Base-by-base conservation (phyloP, 2,888 invertebrate genomes). In the Pseudoips prasinana region DNA sequence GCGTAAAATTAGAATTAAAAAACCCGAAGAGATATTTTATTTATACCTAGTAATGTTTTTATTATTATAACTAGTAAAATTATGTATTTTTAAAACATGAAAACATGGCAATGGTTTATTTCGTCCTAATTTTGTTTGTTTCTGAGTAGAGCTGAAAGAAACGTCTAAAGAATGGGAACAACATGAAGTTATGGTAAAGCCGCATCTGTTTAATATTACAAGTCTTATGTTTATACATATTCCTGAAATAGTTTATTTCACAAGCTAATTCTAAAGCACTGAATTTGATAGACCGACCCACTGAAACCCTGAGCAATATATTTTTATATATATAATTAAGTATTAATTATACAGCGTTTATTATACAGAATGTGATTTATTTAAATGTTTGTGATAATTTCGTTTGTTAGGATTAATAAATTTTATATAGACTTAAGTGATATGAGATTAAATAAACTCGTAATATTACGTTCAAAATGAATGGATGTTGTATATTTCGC, bases 271-370 rank as follows among this genome's bases (percentile, higher is more conserved):
- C 68, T 70, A 65, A 66, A 50, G 83, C 73, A 83, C 85, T 84
- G 85, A 83, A n/a, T 81, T 83, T 76, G 67, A 78, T 77, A 75
- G 68, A 83, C 82, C 81, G 78, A 83, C 81, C 82, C 83, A 82
- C 72, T 76, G 84, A 62, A 84, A 87, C 65, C 80, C 75, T 84
- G 83, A 87, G 87, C 85, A 86, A 86, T 87, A 87, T 86, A 85
- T 87, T 87, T 86, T 86, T 84, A 84, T 84, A 85, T 84, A 85
- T 76, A 77, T 79, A 75, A 81, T 76, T 85, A 83, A 80, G 80
- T 78, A 81, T 81, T 67, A 67, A 66, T 64, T 73, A 81, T 82
- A 83, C 82, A 81, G 76, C 58, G 64, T 82, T 82, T 73, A 73
- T 79, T 82, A 81, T 77, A 81, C 79, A 82, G 73, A 38, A 77